Conservation (phyloP, 2,113 vertebrate genomes). For the Falco punctatus region DNA sequence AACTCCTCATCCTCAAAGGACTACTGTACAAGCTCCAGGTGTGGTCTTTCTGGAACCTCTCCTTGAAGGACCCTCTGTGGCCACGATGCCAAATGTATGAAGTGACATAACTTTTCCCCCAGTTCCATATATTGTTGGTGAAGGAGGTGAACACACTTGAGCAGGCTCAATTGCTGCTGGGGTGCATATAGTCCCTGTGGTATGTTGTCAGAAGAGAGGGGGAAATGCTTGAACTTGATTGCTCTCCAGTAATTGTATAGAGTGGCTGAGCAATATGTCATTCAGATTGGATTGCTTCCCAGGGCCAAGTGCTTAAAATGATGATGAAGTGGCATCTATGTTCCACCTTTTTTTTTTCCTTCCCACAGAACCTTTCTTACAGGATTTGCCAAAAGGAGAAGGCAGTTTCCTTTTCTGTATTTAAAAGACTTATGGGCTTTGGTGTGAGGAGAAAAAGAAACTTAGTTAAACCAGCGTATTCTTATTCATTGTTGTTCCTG, state of each 20-base stretch:
- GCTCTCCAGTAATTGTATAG: neutral
- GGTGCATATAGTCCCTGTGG: neutral
- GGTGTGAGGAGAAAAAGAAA: neutral
- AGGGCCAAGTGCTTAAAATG: neutral
- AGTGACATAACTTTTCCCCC: neutral
- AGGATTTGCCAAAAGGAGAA: slow-evolving; percentile 22
- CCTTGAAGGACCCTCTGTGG: neutral
- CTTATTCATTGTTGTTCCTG: neutral
- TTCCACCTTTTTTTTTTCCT: neutral
- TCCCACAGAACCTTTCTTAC: neutral
- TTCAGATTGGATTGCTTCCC: neutral
- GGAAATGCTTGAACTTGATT: neutral
- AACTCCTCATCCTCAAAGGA: neutral
- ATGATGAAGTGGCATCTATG: slow-evolving; percentile 1
- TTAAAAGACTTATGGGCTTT: neutral
- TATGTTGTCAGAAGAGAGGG: neutral
- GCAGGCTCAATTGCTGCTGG: neutral
- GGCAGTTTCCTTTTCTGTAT: neutral
- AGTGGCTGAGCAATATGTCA: neutral
- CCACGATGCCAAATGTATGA: neutral
- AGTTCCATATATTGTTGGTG: neutral
- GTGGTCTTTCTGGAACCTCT: neutral
- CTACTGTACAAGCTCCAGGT: neutral
- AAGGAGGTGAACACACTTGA: neutral
- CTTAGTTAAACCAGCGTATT: neutral